Evolutionary conservation across 2,888 invertebrate genomes (phyloP).

Genomic region (Pandemis heparana): DNA sequence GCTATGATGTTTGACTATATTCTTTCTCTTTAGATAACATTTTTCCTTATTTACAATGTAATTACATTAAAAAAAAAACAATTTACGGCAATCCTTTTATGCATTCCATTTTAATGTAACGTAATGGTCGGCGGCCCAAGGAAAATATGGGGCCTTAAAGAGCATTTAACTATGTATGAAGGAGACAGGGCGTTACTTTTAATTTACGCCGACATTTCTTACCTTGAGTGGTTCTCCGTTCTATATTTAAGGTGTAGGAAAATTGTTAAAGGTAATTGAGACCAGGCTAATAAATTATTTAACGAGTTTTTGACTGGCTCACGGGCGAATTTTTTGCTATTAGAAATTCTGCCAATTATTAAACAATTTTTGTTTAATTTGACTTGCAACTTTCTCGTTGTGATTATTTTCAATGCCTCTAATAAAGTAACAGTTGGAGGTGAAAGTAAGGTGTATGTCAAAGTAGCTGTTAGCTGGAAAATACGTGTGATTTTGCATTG

Average conservation of each 20-base stretch:
- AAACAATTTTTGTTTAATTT: neutral
- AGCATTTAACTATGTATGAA: conserved; percentile 83
- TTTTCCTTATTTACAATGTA: conserved; percentile 70
- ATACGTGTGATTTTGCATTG: neutral
- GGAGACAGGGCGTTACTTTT: conserved; percentile 81
- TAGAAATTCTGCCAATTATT: conserved; percentile 22
- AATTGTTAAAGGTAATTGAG: conserved; percentile 57
- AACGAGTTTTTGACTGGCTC: conserved; percentile 26
- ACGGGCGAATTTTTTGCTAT: conserved; percentile 16
- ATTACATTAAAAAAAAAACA: conserved; percentile 75
- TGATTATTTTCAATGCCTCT: neutral
- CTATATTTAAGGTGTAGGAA: conserved; percentile 66
- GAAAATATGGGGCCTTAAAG: conserved; percentile 78
- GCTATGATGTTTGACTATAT: neutral
- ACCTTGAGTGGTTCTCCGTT: conserved; percentile 69
- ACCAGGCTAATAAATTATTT: conserved; percentile 41
- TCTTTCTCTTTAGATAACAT: conserved; percentile 39
- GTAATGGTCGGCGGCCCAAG: conserved; percentile 69
- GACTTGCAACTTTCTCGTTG: neutral
- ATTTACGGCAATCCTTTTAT: conserved; percentile 76
- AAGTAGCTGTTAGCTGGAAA: neutral
- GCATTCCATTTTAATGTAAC: conserved; percentile 75
- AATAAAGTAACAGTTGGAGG: too few species aligned
- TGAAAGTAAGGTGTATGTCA: neutral
- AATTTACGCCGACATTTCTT: conserved; percentile 76